phyloP scores from a whole-genome alignment of 2,888 invertebrate species.

The Xanthia togata region DNA sequence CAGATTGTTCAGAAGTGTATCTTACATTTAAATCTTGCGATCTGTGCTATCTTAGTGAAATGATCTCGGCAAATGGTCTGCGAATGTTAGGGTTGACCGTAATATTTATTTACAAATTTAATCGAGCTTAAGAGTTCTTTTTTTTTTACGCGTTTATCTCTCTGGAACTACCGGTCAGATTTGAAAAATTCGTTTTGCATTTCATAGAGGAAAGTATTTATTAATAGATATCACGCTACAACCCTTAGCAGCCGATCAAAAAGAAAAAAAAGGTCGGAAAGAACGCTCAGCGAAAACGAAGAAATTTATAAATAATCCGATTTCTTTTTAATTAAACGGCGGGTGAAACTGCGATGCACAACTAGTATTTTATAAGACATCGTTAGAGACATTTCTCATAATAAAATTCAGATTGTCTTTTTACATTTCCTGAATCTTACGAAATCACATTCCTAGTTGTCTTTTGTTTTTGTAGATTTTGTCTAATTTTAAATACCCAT shows the following conservation, averaged over 20 bases:
- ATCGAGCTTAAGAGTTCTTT: too few species aligned
- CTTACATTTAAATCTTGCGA: slow-evolving; percentile 58
- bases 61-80: slow-evolving; percentile 53
- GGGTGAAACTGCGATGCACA: neutral
- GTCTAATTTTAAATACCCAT: neutral
- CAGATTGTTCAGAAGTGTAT: slow-evolving; percentile 61
- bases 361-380: neutral
- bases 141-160: too few species aligned
- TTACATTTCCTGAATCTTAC: neutral
- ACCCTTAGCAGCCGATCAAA: too few species aligned
- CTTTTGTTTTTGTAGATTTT: neutral
- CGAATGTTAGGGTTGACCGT: slow-evolving; percentile 48
- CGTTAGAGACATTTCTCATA: neutral
- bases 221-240: too few species aligned
- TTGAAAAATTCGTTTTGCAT: too few species aligned
- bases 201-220: too few species aligned
- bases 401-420: neutral
- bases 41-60: slow-evolving; percentile 58
- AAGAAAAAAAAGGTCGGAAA: too few species aligned
- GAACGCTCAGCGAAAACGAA: too few species aligned
- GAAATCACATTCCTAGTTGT: neutral
- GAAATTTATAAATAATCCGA: too few species aligned
- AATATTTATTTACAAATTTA: neutral
- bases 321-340: too few species aligned
- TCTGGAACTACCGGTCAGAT: too few species aligned